Conservation (phyloP, 1,140 invertebrate genomes). For the Maniola jurtina region DNA sequence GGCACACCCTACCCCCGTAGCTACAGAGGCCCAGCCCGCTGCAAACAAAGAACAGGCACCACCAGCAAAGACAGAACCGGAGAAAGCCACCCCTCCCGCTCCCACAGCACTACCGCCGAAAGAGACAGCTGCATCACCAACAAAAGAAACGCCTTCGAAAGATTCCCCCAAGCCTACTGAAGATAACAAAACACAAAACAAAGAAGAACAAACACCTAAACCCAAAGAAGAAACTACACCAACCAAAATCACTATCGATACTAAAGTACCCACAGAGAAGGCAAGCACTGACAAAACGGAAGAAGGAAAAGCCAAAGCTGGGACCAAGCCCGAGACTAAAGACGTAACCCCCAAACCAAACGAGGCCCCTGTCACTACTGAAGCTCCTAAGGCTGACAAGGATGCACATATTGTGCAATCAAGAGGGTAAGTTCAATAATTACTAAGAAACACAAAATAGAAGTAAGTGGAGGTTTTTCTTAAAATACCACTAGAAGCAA, state of each 20-base stretch:
- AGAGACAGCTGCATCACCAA: constrained; percentile 4
- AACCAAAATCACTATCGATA: constrained; percentile 9
- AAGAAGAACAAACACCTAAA: constrained; percentile 14
- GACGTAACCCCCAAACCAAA: constrained; percentile 27
- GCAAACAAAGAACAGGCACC: neutral
- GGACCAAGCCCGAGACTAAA: constrained; percentile 27
- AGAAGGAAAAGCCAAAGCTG: constrained; percentile 31
- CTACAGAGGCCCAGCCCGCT: neutral
- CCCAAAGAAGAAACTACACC: constrained; percentile 8
- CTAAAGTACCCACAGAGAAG: constrained; percentile 25
- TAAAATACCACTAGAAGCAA: neutral
- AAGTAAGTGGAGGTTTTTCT: constrained; percentile 12
- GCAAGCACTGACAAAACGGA: constrained; percentile 20
- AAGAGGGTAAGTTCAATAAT: constrained; percentile 43
- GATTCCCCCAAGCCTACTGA: neutral
- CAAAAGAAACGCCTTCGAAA: neutral
- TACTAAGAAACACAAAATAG: too few species aligned
- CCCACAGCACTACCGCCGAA: neutral
- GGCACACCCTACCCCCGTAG: neutral
- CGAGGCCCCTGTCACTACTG: constrained; percentile 25
- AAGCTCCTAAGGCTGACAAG: constrained; percentile 39
- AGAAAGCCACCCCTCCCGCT: neutral
- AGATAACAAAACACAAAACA: constrained; percentile 22
- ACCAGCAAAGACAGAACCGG: constrained; percentile 2
- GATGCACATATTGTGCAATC: constrained; percentile 41